phyloP scores from a whole-genome alignment of 2,888 invertebrate genomes.

The Pammene aurita region DNA sequence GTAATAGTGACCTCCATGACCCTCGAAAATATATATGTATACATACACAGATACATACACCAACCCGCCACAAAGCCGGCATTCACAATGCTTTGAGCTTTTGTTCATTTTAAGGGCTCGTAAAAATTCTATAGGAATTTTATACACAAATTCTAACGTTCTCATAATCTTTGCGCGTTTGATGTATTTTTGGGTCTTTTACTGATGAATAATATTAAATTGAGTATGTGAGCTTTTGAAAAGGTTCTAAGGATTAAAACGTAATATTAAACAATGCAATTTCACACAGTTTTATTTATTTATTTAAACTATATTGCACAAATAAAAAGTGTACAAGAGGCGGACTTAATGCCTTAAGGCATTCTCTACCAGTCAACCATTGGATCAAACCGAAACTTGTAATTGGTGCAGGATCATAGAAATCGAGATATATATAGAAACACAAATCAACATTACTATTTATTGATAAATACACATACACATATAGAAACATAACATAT shows the following conservation, averaged over 20 bases:
- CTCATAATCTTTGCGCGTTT: slow-evolving; percentile 21
- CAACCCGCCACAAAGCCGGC: slow-evolving; percentile 20
- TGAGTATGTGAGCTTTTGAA: not conserved
- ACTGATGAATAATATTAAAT: slow-evolving; percentile 1
- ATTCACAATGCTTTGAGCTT: slow-evolving; percentile 37
- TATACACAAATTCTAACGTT: slow-evolving; percentile 27
- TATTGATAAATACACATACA: no score
- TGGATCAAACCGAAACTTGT: no score
- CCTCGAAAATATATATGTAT: slow-evolving; percentile 11
- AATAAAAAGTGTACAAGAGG: no score
- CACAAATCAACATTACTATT: no score
- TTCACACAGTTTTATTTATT: no score
- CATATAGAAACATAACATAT: no score
- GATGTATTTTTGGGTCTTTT: slow-evolving; percentile 2
- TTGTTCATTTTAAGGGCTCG: slow-evolving; percentile 39
- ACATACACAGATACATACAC: not conserved
- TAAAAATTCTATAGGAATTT: slow-evolving; percentile 34
- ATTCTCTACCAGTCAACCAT: no score
- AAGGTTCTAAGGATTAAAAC: not conserved
- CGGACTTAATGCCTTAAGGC: no score
- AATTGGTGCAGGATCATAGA: no score
- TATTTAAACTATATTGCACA: no score
- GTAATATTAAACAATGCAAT: no score
- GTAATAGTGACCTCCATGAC: slow-evolving; percentile 36
- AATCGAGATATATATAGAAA: no score